Evolutionary conservation across 2,113 vertebrate species (phyloP).

Genomic region (Cathartes aura): DNA sequence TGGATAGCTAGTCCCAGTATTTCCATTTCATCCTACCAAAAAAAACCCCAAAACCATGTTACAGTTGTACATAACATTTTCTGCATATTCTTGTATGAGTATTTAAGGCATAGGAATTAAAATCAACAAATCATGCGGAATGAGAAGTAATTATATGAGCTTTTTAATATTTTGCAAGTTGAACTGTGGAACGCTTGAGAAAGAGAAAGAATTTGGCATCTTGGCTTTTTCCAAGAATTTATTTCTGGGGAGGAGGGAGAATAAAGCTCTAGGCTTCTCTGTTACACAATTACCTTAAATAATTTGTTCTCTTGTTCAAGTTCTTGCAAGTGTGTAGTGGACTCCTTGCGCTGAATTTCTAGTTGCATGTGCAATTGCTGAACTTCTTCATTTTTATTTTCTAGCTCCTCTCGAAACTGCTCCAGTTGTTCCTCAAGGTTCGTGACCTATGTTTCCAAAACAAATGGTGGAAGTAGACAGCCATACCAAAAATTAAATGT

Average conservation of each 20-base stretch:
- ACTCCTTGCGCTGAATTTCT: slow-evolving; percentile 95
- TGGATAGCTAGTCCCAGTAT: slow-evolving; percentile 67
- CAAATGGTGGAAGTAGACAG: background rate
- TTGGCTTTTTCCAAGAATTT: background rate
- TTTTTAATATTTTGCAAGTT: background rate
- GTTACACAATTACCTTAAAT: slow-evolving; percentile 81
- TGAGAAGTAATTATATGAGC: background rate
- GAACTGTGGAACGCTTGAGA: background rate
- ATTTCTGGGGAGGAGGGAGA: background rate
- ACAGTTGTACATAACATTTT: background rate
- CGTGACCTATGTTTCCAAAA: slow-evolving; percentile 81
- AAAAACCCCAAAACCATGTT: background rate
- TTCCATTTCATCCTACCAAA: slow-evolving; percentile 77
- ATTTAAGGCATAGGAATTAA: background rate
- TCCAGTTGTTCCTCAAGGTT: slow-evolving; percentile 98
- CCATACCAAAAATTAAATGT: background rate
- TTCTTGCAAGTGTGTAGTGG: slow-evolving; percentile 87
- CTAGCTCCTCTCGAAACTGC: slow-evolving; percentile 95
- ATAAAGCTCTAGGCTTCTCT: background rate
- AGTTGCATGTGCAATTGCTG: slow-evolving; percentile 98
- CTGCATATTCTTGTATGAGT: background rate
- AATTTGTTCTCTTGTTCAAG: slow-evolving; percentile 87
- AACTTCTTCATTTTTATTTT: slow-evolving; percentile 97
- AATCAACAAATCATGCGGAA: background rate
- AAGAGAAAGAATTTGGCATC: background rate